Percentiles rank a stretch among this genome's conserved stretches.
Evolutionary conservation across 2,113 vertebrate genomes (phyloP).

Genomic region (Chionodraco myersi): DNA sequence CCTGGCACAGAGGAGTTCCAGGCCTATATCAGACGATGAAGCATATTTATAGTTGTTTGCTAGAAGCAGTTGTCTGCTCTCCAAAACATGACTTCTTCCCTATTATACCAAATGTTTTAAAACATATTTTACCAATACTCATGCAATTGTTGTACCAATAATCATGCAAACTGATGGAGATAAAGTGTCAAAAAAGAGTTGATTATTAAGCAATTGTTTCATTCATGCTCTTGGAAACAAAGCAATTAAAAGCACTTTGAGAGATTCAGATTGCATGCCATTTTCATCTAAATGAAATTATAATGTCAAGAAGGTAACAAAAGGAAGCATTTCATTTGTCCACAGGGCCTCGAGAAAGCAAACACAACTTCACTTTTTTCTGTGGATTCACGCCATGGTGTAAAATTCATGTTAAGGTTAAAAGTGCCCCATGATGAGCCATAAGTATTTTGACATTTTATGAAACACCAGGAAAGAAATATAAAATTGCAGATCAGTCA

Average conservation of each 20-base stretch:
- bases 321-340: conserved; percentile 2
- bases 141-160: background rate
- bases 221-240: conserved; percentile 11
- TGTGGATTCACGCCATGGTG: background rate
- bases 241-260: conserved; percentile 5
- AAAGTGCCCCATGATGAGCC: conserved; percentile 2
- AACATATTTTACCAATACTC: background rate
- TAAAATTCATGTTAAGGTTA: background rate
- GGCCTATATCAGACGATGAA: conserved; percentile 13
- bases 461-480: conserved; percentile 1
- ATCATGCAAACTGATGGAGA: background rate
- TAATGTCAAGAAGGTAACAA: conserved; percentile 14
- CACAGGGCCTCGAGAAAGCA: background rate
- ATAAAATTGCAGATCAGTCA: background rate
- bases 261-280: background rate
- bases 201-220: conserved; percentile 1
- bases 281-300: conserved; percentile 22
- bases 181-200: background rate
- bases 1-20: conserved; percentile 10
- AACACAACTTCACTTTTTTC: background rate
- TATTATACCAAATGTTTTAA: background rate
- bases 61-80: background rate
- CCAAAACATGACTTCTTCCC: background rate
- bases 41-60: conserved; percentile 19
- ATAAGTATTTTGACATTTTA: conserved; percentile 1